Base-by-base conservation (phyloP, 2,113 vertebrate species). In the Camarhynchus parvulus region DNA sequence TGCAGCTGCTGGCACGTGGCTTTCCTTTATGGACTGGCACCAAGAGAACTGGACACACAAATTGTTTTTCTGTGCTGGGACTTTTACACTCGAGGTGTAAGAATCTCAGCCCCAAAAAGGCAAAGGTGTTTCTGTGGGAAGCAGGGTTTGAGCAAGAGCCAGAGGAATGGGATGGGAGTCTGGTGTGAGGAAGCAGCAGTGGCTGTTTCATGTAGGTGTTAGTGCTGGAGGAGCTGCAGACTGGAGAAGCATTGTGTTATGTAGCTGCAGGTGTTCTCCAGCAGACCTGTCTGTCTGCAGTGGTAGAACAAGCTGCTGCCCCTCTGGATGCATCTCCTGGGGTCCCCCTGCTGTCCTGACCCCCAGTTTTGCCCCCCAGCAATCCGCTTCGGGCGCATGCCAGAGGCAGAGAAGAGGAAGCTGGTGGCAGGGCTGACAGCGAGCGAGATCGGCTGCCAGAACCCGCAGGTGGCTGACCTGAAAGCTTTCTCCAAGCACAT, bases 341-440 rank as follows among this genome's bases (percentile, higher is more conserved):
- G 22, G 20, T 61, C 10, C 16, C 35, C 23, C 25, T 21, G 2
- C 31, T 62, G 42, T 74, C 46, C 64, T 97, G 74, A 97, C 53
- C 8, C 13, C n/a, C 8, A 27, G 10, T 56, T 56, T 70, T 33
- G 5, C 31, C 17, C n/a, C 78, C 21, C 94, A 99, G 99, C 99
- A 16, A 99, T 99, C 96, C 98, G 99, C 89, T 99, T 99, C 0
- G 99, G 99, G 69, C 98, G 99, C 83, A 99, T 99, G 99, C 99
- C 99, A 1, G 99, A 99, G 95, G 99, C 99, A 2, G 99, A 99
- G 97, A 99, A 99, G 96, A 98, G 99, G 97, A 99, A 99, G 96
- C 98, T 99, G 94, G 99, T 99, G 90, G 99, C 99, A 0, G 98
- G 99, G 61, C 96, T 99, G 96, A 98, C 99, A 0, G 98, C 98